These are phyloP conservation scores for Anticlea derivata DNA, from an alignment of 2,888 invertebrate genomes.

Conservation along the genomic window DNA sequence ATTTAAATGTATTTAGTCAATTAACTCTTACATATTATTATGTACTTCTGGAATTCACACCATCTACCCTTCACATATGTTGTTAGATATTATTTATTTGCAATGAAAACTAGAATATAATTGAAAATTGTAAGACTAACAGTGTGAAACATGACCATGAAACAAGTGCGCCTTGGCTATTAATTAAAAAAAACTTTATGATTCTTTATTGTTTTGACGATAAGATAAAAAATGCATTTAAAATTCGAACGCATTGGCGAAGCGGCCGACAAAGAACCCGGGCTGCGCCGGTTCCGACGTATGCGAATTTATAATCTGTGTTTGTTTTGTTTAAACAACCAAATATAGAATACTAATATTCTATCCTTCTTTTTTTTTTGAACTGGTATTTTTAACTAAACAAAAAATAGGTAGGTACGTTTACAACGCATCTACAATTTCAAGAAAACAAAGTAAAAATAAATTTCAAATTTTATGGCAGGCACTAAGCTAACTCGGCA, in stretches of 20 bases:
- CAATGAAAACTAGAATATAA: too few relatives aligned
- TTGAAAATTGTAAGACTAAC: too few relatives aligned
- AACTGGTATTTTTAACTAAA: neutral
- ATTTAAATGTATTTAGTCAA: too few relatives aligned
- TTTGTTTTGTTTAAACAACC: slow-evolving; percentile 13
- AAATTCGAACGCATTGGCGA: slow-evolving; percentile 43
- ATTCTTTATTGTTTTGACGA: slow-evolving; percentile 23
- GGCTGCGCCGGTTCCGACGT: slow-evolving; percentile 41
- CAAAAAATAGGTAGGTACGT: too few relatives aligned
- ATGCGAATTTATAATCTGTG: slow-evolving; percentile 42
- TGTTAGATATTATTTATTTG: too few relatives aligned
- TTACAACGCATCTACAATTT: too few relatives aligned
- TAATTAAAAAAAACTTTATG: neutral
- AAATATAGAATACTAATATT: slow-evolving; percentile 29
- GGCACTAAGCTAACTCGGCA: slow-evolving; percentile 2
- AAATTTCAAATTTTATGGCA: neutral
- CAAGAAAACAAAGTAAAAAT: slow-evolving; percentile 1
- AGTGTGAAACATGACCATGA: too few relatives aligned
- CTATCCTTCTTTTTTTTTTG: slow-evolving; percentile 13
- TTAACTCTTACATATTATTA: too few relatives aligned
- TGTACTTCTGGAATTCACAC: too few relatives aligned
- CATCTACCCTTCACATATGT: too few relatives aligned
- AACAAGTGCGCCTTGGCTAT: too few relatives aligned
- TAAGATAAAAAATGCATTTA: slow-evolving; percentile 44
- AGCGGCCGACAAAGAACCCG: slow-evolving; percentile 43